Evolutionary conservation across 2,888 invertebrate species (phyloP).

Genomic region (Xylophagus ater): DNA sequence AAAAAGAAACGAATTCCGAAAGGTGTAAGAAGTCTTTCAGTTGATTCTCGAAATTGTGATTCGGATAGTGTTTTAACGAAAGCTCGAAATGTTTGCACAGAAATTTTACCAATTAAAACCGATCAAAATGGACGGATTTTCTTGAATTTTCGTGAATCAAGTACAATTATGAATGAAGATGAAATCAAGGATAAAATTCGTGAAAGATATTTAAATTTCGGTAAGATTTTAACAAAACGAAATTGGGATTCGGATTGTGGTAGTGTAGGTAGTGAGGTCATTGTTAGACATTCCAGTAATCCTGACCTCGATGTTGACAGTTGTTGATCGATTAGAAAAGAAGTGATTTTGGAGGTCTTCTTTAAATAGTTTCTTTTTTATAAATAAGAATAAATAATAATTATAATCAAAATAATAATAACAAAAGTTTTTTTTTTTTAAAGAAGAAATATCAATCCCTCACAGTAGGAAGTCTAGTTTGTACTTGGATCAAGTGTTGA

Average conservation of each 20-base stretch:
- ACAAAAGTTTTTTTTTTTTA: no score
- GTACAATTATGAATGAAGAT: constrained; percentile 38
- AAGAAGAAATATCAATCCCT: no score
- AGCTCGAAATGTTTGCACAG: constrained; percentile 38
- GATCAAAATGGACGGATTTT: constrained; percentile 38
- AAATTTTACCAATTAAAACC: constrained; percentile 38
- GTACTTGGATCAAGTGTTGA: no score
- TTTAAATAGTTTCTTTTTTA: neutral
- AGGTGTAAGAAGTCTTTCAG: constrained; percentile 46
- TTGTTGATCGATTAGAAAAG: no score
- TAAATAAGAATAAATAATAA: no score
- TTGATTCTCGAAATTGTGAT: constrained; percentile 26
- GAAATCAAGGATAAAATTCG: constrained; percentile 36
- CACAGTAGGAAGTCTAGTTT: no score
- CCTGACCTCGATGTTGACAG: constrained; percentile 8
- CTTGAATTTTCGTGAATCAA: constrained; percentile 37
- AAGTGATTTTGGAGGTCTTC: neutral
- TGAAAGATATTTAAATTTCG: constrained; percentile 35
- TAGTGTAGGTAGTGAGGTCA: constrained; percentile 2
- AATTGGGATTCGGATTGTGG: constrained; percentile 28
- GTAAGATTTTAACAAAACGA: constrained; percentile 31
- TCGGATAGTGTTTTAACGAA: constrained; percentile 20
- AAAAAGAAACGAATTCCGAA: constrained; percentile 53
- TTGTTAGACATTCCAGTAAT: constrained; percentile 9
- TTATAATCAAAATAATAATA: no score